These are phyloP conservation scores for Lasioglossum vierecki DNA, from an alignment of 2,888 invertebrate genomes.

Conservation along the genomic window DNA sequence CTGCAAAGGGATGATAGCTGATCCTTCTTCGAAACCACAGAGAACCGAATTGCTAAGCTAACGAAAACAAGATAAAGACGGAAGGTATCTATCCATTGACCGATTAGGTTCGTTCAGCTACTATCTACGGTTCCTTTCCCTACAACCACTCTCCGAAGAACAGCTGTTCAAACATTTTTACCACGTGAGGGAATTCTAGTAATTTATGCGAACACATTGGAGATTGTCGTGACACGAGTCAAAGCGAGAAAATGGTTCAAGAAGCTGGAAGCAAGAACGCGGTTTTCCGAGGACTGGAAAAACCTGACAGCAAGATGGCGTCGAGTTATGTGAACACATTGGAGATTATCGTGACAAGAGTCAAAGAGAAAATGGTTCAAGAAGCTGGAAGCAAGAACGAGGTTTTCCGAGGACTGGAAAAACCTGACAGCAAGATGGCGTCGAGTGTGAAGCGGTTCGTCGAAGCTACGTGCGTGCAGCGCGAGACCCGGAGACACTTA, in stretches of 20 bases:
- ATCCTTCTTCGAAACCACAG: neutral
- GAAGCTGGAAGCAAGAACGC: neutral
- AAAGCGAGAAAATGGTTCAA: neutral
- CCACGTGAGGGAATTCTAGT: slow-evolving; percentile 33
- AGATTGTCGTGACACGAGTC: neutral
- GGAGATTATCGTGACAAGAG: neutral
- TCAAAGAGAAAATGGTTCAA: neutral
- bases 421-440: neutral
- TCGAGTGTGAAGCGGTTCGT: neutral
- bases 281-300: neutral
- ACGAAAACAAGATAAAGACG: slow-evolving; percentile 10
- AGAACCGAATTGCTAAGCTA: neutral
- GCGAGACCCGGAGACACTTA: slow-evolving; percentile 7
- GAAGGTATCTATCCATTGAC: slow-evolving; percentile 19
- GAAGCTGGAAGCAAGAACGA: neutral
- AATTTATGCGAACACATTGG: neutral
- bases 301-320: neutral
- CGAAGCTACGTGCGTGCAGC: neutral
- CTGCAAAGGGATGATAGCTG: neutral
- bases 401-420: neutral
- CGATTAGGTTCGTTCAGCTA: slow-evolving; percentile 8
- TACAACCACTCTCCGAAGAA: slow-evolving; percentile 19
- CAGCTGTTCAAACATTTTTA: slow-evolving; percentile 65
- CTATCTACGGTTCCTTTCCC: slow-evolving; percentile 15
- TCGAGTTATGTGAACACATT: neutral